Evolutionary conservation across 2,113 vertebrate genomes (phyloP), one percentile per base, ranked within the genome.

Genomic region (Gambusia holbrooki): DNA sequence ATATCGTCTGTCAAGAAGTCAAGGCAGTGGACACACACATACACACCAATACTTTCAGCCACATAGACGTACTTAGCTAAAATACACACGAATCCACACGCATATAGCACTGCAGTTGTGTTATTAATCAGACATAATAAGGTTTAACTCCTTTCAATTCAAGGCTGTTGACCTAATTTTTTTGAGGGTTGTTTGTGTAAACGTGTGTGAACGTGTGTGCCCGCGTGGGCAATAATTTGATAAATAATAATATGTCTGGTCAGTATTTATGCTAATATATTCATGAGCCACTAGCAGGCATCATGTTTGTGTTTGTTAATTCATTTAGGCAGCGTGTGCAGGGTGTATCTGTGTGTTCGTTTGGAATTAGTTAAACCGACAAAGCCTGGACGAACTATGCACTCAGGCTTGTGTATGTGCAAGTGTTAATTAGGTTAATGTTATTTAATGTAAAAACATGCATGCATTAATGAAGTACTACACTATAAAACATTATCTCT

Each of bases 261-360:
- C 91, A 90, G 79, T 91, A 91, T 86, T 90, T 91, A 93, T 90
- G 90, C 75, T 78, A 93, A 93, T 92, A 79, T 93, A 93, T 91
- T 90, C 90, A 92, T 89, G 86, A 85, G 77, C 88, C 86, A 89
- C 89, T 82, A 87, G 90, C 84, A 71, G 86, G 89, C 90, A 88
- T 83, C 81, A 74, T 82, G 84, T 92, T 90, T 89, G 86, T 84
- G 76, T 90, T 89, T 89, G 75, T 90, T 90, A 86, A 86, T 88
- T 87, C 71, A 78, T 80, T 91, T 87, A 80, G 76, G 62, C 30
- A 5, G 67, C 29, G 45, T 69, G 71, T 70, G 66, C 67, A 6
- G 51, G 5, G 51, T 73, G 64, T 76, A 66, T 70, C 62, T 58
- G 72, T 65, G 62, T 30, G 40, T 51, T 28, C 30, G 63, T 62